Evolutionary conservation across 2,113 vertebrate species (phyloP).

Genomic region (Mola mola): DNA sequence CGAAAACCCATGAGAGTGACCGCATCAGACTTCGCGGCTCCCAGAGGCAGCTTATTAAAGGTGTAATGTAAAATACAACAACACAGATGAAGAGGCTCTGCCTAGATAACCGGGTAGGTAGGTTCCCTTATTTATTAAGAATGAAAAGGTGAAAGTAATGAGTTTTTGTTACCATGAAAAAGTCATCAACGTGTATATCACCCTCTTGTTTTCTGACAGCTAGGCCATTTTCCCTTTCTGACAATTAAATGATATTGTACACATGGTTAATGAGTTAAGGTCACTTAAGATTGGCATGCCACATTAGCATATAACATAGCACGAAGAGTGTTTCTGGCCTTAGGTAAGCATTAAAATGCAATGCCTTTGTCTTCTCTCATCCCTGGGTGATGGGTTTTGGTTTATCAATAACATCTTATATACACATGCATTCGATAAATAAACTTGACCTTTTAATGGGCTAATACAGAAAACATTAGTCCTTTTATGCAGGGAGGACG

Average conservation of each 20-base stretch:
- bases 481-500: too few relatives aligned
- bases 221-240: conserved; percentile 6
- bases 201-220: too few relatives aligned
- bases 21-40: conserved; percentile 38
- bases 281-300: too few relatives aligned
- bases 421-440: neutral
- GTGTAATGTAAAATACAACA: conserved; percentile 25
- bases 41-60: conserved; percentile 31
- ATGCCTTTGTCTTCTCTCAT: conserved; percentile 6
- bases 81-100: conserved; percentile 17
- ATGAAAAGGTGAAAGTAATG: conserved; percentile 19
- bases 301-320: too few relatives aligned
- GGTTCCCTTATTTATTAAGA: conserved; percentile 16
- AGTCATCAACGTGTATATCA: too few relatives aligned
- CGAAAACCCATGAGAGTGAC: conserved; percentile 37
- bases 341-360: conserved; percentile 6
- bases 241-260: conserved; percentile 6
- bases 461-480: too few relatives aligned
- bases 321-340: conserved; percentile 19
- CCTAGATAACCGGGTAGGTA: conserved; percentile 20
- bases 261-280: too few relatives aligned
- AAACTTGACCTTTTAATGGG: too few relatives aligned
- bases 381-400: too few relatives aligned
- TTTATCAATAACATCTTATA: too few relatives aligned
- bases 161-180: conserved; percentile 26